Evolutionary conservation across 2,797 vertebrate species (phyloP).

Genomic region (Phrynocephalus guinanensis): DNA sequence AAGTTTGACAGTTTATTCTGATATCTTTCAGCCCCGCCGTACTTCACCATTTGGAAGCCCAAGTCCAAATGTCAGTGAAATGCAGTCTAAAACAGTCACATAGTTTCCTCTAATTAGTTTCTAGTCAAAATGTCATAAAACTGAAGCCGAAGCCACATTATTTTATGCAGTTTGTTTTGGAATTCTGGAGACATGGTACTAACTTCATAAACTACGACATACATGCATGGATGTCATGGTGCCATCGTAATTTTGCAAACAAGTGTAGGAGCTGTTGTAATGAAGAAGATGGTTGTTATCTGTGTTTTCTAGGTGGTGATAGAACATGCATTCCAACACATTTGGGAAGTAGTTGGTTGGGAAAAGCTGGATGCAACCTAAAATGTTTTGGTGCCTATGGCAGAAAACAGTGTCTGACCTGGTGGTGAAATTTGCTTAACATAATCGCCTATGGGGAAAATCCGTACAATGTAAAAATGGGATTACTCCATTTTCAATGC

Average conservation of each 20-base stretch:
- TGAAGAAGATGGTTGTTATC: neutral
- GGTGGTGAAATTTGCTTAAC: no score
- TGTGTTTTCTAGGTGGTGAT: no score
- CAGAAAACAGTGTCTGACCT: neutral
- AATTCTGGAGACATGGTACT: neutral
- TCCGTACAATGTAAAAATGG: no score
- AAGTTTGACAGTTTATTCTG: conserved; percentile 12
- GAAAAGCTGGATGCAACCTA: neutral
- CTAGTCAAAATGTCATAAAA: neutral
- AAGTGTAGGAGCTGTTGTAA: neutral
- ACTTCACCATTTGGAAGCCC: neutral
- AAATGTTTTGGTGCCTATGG: neutral
- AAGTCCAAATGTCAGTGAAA: neutral
- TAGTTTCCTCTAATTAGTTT: neutral
- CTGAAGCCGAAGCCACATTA: neutral
- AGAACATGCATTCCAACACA: no score
- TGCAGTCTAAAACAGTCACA: neutral
- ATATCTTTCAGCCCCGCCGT: conserved; percentile 9
- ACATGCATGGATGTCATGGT: no score
- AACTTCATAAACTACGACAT: neutral
- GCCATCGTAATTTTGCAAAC: neutral
- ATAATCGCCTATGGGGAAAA: no score
- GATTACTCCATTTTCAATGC: no score
- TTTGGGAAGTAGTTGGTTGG: neutral
- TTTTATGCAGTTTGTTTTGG: neutral